Evolutionary conservation across 2,797 vertebrate species (phyloP).

Genomic region (Rhinichthys osculus): DNA sequence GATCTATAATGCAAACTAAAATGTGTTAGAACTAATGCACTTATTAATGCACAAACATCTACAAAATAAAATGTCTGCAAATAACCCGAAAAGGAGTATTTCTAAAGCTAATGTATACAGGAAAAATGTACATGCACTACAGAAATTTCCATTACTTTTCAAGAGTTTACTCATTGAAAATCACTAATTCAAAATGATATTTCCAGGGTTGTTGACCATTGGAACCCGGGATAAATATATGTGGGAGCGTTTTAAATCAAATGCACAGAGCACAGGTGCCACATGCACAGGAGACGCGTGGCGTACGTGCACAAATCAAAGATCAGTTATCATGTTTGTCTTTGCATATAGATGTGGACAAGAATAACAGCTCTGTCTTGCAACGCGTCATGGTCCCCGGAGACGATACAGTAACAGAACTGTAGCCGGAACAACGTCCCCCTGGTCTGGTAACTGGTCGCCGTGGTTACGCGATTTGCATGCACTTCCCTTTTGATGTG

Average conservation of each 20-base stretch:
- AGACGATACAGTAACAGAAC: slow-evolving; percentile 42
- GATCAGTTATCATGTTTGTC: slow-evolving; percentile 35
- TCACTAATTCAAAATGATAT: neutral
- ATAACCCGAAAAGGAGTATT: neutral
- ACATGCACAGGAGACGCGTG: neutral
- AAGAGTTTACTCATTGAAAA: neutral
- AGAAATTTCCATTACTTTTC: neutral
- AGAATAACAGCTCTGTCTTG: slow-evolving; percentile 21
- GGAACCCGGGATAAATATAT: neutral
- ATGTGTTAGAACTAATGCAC: neutral
- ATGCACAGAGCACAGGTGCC: neutral
- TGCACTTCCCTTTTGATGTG: slow-evolving; percentile 59
- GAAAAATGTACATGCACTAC: neutral
- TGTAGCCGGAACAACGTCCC: slow-evolving; percentile 33
- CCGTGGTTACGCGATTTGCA: slow-evolving; percentile 60
- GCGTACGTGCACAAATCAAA: neutral
- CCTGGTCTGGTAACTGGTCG: slow-evolving; percentile 42
- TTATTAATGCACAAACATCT: neutral
- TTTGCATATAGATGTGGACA: slow-evolving; percentile 29
- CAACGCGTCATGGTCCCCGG: slow-evolving; percentile 1
- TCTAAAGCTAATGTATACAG: neutral
- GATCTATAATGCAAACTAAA: neutral
- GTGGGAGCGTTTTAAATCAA: neutral
- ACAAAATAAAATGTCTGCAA: neutral
- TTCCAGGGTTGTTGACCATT: neutral